Evolutionary conservation across 2,113 vertebrate genomes (phyloP).

Genomic region (Steatornis caripensis): DNA sequence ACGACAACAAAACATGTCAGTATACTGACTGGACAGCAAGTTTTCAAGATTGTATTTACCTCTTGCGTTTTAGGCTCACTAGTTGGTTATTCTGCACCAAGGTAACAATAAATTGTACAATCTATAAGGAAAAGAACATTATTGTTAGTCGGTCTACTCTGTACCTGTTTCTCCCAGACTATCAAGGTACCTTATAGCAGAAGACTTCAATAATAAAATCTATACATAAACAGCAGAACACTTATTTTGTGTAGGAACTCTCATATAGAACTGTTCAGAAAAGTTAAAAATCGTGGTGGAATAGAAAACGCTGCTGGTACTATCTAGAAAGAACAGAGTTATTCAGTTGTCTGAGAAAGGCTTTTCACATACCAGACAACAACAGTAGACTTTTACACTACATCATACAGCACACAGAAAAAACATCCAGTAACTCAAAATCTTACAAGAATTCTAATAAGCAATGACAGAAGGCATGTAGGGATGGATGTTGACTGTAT

Average conservation of each 20-base stretch:
- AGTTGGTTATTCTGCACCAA: slow-evolving; percentile 93
- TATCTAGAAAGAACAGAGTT: neutral
- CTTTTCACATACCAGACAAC: neutral
- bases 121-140: slow-evolving; percentile 68
- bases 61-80: slow-evolving; percentile 93
- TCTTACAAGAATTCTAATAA: neutral
- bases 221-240: neutral
- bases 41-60: slow-evolving; percentile 69
- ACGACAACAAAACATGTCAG: neutral
- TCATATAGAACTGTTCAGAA: neutral
- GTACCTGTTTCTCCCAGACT: neutral
- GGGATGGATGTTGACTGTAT: neutral
- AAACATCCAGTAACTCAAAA: neutral
- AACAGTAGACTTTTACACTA: neutral
- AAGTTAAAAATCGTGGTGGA: neutral
- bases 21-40: neutral
- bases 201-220: neutral
- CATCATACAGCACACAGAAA: neutral
- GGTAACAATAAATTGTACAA: slow-evolving; percentile 95
- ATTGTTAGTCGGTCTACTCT: neutral
- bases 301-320: neutral
- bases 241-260: neutral
- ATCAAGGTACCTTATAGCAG: neutral
- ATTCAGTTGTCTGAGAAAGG: neutral
- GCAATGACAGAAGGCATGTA: neutral